Evolutionary conservation across 2,888 invertebrate species (phyloP).

Genomic region (Erynnis tages): DNA sequence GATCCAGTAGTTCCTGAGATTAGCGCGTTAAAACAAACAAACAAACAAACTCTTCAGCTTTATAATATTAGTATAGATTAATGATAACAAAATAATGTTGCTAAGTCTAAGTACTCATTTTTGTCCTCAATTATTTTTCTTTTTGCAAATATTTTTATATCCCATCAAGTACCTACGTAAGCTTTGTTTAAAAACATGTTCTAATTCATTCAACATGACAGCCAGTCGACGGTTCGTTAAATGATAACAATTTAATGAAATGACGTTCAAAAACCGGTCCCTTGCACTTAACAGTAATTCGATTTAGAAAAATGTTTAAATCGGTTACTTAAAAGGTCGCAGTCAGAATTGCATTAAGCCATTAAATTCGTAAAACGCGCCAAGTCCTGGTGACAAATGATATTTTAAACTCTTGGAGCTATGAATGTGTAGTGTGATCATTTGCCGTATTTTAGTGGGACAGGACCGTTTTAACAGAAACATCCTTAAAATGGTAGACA

Average conservation of each 20-base stretch:
- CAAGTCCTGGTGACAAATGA: constrained; percentile 65
- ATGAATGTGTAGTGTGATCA: too few relatives aligned
- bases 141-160: too few relatives aligned
- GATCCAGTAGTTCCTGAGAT: too few relatives aligned
- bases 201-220: constrained; percentile 18
- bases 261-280: constrained; percentile 24
- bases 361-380: constrained; percentile 52
- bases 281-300: constrained; percentile 44
- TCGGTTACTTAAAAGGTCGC: constrained; percentile 64
- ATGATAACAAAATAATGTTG: too few relatives aligned
- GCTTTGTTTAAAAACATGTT: constrained; percentile 2
- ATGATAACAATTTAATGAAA: constrained; percentile 22
- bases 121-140: too few relatives aligned
- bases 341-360: constrained; percentile 62
- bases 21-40: too few relatives aligned
- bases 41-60: too few relatives aligned
- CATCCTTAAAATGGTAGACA: too few relatives aligned
- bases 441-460: too few relatives aligned
- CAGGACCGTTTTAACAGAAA: too few relatives aligned
- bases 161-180: not conserved
- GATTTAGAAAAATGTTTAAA: constrained; percentile 51
- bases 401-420: constrained; percentile 72
- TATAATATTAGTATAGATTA: too few relatives aligned
- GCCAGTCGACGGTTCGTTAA: constrained; percentile 23
- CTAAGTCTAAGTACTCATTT: too few relatives aligned